Evolutionary conservation across 2,113 vertebrate species (phyloP).

Genomic region (Anarrhichthys ocellatus): DNA sequence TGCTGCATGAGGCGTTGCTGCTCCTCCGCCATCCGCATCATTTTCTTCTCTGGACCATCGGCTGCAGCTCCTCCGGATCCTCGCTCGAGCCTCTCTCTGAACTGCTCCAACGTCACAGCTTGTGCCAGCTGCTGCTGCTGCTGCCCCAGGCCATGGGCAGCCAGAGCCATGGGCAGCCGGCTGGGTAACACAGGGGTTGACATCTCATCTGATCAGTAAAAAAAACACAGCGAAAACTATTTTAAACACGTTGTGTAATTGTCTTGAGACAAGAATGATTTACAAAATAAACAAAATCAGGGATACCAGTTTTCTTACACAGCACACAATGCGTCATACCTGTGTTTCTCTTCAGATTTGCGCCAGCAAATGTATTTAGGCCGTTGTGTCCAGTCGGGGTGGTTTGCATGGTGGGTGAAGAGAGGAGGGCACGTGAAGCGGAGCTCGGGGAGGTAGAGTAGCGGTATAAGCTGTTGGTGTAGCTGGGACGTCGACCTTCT

Average conservation of each 20-base stretch:
- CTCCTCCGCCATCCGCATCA: constrained; percentile 87
- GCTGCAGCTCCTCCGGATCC: constrained; percentile 66
- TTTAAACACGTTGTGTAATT: not conserved
- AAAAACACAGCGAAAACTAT: not conserved
- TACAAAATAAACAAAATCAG: not conserved
- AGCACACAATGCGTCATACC: constrained; percentile 53
- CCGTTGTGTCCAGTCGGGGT: constrained; percentile 79
- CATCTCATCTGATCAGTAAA: constrained; percentile 70
- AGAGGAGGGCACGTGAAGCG: constrained; percentile 73
- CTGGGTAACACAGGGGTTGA: constrained; percentile 81
- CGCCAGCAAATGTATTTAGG: constrained; percentile 83
- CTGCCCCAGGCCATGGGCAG: constrained; percentile 74
- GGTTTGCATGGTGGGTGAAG: constrained; percentile 88
- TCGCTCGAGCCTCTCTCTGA: constrained; percentile 90
- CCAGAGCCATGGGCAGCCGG: constrained; percentile 87
- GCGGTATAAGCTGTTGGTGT: constrained; percentile 92
- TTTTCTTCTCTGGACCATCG: constrained; percentile 90
- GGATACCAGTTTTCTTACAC: not conserved
- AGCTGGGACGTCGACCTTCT: constrained; percentile 94
- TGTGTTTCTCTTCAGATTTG: constrained; percentile 87
- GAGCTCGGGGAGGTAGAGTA: constrained; percentile 84
- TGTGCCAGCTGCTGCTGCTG: constrained; percentile 89
- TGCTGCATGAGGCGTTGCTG: constrained; percentile 96
- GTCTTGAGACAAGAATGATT: not conserved
- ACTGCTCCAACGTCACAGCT: constrained; percentile 90